Conservation (phyloP, 2,888 invertebrate species). For the Melikaiella ostensackeni region DNA sequence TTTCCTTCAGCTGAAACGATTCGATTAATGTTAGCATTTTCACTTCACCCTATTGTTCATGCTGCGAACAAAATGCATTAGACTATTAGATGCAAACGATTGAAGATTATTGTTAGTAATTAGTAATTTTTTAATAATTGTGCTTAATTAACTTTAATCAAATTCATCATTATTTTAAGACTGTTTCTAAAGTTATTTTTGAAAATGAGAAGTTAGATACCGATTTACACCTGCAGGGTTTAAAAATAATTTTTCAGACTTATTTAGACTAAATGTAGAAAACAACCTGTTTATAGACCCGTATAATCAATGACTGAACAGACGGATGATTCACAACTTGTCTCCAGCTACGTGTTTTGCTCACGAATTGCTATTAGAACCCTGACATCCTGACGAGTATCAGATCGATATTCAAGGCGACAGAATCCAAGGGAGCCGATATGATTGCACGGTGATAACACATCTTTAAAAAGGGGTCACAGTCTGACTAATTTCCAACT, state of each 20-base stretch:
- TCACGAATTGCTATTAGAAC: conserved; percentile 52
- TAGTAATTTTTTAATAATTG: too few species aligned
- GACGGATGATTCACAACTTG: conserved; percentile 55
- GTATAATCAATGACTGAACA: conserved; percentile 12
- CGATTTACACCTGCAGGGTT: not conserved
- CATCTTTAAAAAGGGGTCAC: not conserved
- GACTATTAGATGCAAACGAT: too few species aligned
- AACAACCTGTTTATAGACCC: not conserved
- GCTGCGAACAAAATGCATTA: too few species aligned
- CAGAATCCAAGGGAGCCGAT: not conserved
- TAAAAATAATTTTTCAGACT: not conserved
- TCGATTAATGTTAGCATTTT: too few species aligned
- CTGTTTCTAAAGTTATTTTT: not conserved
- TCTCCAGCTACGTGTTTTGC: conserved; percentile 53
- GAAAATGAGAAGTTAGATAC: not conserved
- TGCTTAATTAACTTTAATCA: too few species aligned
- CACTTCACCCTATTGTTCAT: too few species aligned
- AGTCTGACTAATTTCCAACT: too few species aligned
- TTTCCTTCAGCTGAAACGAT: too few species aligned
- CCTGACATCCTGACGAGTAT: conserved; percentile 37
- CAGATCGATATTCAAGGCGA: conserved; percentile 48
- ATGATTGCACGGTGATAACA: not conserved
- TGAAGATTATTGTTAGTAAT: too few species aligned
- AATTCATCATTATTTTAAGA: too few species aligned
- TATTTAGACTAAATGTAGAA: not conserved